Percentiles rank a stretch among this genome's conserved stretches.
Evolutionary conservation across 2,113 vertebrate species (phyloP).

Genomic region (Larimichthys polyactis): DNA sequence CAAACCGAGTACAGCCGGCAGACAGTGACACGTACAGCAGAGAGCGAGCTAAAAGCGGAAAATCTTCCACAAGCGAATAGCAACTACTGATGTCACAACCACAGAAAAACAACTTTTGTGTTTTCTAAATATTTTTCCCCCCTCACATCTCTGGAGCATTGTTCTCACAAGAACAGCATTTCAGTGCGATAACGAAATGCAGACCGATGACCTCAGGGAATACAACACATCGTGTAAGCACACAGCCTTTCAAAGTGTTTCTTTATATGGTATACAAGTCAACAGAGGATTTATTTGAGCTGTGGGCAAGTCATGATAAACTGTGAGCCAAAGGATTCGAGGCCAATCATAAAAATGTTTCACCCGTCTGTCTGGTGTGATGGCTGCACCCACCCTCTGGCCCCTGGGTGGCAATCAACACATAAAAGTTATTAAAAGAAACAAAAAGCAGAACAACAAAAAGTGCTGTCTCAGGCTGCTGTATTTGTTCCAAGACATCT

Average conservation of each 20-base stretch:
- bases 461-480: slow-evolving; percentile 62
- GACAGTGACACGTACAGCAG: slow-evolving; percentile 30
- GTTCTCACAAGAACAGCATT: neutral
- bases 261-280: neutral
- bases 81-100: slow-evolving; percentile 22
- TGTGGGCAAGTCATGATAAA: slow-evolving; percentile 8
- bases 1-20: slow-evolving; percentile 25
- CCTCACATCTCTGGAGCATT: neutral
- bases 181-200: slow-evolving; percentile 21
- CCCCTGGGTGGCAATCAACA: neutral
- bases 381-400: neutral
- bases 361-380: slow-evolving; percentile 10
- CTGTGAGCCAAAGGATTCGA: neutral
- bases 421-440: slow-evolving; percentile 30
- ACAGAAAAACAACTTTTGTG: slow-evolving; percentile 16
- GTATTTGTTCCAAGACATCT: slow-evolving; percentile 50
- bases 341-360: slow-evolving; percentile 17
- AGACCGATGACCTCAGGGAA: slow-evolving; percentile 14
- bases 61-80: neutral
- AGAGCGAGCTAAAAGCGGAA: slow-evolving; percentile 5
- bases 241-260: neutral
- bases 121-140: neutral
- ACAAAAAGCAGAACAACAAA: slow-evolving; percentile 41
- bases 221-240: slow-evolving; percentile 1
- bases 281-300: slow-evolving; percentile 7